phyloP scores from a whole-genome alignment of 1,140 invertebrate species.

The Gyrodactylus salaris region DNA sequence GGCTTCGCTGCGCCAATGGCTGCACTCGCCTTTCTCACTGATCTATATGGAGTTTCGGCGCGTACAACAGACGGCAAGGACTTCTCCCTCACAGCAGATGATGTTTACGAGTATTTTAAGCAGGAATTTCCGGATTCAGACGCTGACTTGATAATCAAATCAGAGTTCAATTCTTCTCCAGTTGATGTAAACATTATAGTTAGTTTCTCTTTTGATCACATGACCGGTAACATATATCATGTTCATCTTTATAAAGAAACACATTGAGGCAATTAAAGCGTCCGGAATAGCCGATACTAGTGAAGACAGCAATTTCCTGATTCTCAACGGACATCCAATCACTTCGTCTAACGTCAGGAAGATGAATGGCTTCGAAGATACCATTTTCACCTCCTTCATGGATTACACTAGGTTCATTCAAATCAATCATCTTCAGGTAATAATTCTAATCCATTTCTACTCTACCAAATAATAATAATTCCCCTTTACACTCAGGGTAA shows the following conservation, averaged over 20 bases:
- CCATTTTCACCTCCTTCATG: background rate
- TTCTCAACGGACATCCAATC: background rate
- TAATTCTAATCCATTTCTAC: background rate
- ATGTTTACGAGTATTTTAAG: constrained; percentile 7
- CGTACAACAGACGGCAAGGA: constrained; percentile 4
- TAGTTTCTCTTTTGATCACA: background rate
- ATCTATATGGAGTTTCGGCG: constrained; percentile 15
- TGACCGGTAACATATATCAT: no score
- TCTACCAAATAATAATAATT: background rate
- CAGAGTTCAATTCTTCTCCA: background rate
- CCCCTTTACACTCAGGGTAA: background rate
- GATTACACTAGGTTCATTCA: background rate
- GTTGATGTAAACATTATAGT: background rate
- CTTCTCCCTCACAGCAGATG: constrained; percentile 3
- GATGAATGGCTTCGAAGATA: background rate
- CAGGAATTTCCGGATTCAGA: constrained; percentile 1
- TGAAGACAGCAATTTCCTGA: background rate
- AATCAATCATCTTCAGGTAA: background rate
- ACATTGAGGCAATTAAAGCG: no score
- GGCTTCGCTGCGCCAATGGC: constrained; percentile 22
- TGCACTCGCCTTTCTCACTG: constrained; percentile 43
- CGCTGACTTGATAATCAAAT: constrained; percentile 5
- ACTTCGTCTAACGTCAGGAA: background rate
- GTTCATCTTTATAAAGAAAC: no score
- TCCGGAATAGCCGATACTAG: background rate